Evolutionary conservation across 1,140 invertebrate species (phyloP), one percentile per base, ranked within the genome.

Genomic region (Temnothorax longispinosus): DNA sequence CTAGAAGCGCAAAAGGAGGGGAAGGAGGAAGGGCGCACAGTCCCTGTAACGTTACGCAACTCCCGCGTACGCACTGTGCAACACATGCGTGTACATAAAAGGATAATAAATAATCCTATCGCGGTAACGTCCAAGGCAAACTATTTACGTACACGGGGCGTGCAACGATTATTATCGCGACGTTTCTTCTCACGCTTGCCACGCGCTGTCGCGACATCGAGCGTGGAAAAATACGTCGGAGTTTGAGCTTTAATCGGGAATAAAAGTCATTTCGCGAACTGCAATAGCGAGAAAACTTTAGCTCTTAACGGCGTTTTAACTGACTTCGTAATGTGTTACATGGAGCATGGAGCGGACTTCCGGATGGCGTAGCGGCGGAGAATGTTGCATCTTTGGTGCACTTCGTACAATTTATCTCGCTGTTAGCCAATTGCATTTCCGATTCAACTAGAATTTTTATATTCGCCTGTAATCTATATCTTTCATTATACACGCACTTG

Each of bases 61-160:
- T 41, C 64, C 54, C 35, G 65, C 27, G 21, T 41, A 58, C 56
- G 69, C 77, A 56, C n/a, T 21, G 60, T 56, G 85, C 58, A 38
- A 84, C 54, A 35, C 54, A 35, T 72, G 78, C 47, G 87, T 74
- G 21, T 21, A 35, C 81, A 44, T 89, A 89, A 89, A 58, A 81
- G 75, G 62, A 86, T 86, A 89, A 89, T 75, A 85, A 74, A 89
- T 80, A 85, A 67, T 89, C 15, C 35, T 32, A 32, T 3, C 47
- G 13, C 64, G 52, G 72, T 77, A 72, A 62, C 75, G 72, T 75
- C 67, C 69, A 76, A 86, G 60, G 60, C 74, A 41, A 86, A 89
- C 64, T 81, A 44, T 89, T 86, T 74, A 50, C 85, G 80, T 71
- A 72, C 47, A 54, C 38, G 52, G 47, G n/a, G 54, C 80, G 54